Percentiles rank a stretch among this genome's conserved stretches.
These are phyloP conservation scores for Clytia hemisphaerica DNA, from an alignment of 30 jellyfish, hydroid and myxozoan genomes.

Conservation along the genomic window DNA sequence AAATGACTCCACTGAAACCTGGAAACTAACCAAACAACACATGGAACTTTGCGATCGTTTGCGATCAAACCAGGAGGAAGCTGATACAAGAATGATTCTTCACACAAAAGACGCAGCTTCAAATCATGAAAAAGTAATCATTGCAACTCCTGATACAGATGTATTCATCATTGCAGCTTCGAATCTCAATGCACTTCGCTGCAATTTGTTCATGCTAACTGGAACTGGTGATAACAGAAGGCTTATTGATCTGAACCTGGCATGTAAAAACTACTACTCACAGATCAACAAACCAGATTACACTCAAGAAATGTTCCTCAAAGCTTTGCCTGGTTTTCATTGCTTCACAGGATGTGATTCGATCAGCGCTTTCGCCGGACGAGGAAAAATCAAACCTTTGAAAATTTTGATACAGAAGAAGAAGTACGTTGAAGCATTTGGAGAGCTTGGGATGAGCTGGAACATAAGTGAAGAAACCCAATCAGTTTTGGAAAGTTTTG, in stretches of 20 bases:
- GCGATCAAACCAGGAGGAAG: not conserved
- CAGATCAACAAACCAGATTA: not conserved
- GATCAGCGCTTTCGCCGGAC: not conserved
- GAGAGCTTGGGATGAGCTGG: not conserved
- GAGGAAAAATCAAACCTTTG: slow-evolving; percentile 6
- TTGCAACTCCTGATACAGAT: not conserved
- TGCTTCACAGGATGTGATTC: not conserved
- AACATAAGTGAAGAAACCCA: not conserved
- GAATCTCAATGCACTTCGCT: not conserved
- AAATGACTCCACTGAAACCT: not conserved
- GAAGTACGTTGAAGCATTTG: slow-evolving; percentile 2
- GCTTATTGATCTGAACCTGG: slow-evolving; percentile 7
- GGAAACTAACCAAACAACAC: too few species aligned
- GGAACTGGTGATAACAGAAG: not conserved
- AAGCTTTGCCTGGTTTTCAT: not conserved
- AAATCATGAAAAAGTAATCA: not conserved
- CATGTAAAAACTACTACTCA: not conserved
- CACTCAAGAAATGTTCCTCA: not conserved
- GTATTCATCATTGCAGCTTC: too few species aligned
- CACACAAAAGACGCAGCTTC: not conserved
- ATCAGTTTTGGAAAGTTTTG: not conserved
- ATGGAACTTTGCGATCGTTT: not conserved
- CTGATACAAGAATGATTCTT: not conserved
- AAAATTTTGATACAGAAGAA: not conserved
- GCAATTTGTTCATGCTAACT: not conserved